Conservation (phyloP, 2,113 vertebrate genomes). For the Scophthalmus maximus region DNA sequence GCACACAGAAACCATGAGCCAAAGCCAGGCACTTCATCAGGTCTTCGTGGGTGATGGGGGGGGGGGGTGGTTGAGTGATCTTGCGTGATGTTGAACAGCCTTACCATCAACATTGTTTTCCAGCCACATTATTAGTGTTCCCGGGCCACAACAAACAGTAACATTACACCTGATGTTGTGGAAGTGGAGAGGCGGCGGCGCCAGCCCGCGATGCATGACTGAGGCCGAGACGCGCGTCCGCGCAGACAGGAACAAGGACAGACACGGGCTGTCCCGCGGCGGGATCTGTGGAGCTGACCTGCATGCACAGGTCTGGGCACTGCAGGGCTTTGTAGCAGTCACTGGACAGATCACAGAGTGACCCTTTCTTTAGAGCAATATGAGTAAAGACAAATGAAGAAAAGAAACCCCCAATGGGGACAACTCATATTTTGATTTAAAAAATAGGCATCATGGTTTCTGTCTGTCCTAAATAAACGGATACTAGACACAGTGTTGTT, state of each 20-base stretch:
- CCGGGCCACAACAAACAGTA: conserved; percentile 86
- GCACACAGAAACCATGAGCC: no score
- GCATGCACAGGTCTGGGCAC: neutral
- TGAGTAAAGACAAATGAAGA: neutral
- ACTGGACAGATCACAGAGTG: neutral
- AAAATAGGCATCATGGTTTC: no score
- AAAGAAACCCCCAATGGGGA: no score
- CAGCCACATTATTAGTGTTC: conserved; percentile 76
- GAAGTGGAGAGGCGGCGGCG: conserved; percentile 84
- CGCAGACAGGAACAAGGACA: conserved; percentile 62
- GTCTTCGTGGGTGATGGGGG: conserved; percentile 22
- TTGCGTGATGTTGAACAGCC: conserved; percentile 78
- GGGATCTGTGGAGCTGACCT: conserved; percentile 17
- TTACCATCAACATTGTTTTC: conserved; percentile 79
- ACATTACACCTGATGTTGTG: conserved; percentile 87
- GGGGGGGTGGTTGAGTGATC: conserved; percentile 69
- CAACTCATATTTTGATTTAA: no score
- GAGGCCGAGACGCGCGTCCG: conserved; percentile 67
- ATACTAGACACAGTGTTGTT: no score
- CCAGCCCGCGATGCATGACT: conserved; percentile 85
- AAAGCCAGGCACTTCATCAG: conserved; percentile 60
- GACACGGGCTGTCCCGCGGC: conserved; percentile 54
- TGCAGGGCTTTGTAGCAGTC: neutral
- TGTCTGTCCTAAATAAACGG: no score
- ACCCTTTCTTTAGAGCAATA: neutral